These are phyloP conservation scores for Aldrovandia affinis DNA, from an alignment of 2,797 vertebrate genomes.

Conservation along the genomic window DNA sequence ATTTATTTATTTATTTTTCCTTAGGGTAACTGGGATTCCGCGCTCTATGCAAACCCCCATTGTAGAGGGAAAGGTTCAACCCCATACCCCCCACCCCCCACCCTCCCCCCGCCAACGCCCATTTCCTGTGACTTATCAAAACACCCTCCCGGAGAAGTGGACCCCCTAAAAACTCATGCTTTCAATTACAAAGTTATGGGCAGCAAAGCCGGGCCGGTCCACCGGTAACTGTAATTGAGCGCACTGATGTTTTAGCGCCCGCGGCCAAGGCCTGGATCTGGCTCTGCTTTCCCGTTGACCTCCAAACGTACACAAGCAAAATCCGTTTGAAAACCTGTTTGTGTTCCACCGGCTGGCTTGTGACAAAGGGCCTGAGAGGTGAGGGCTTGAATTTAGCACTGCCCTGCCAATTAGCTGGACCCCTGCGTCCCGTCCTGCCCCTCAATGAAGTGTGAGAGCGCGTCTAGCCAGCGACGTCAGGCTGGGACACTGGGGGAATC, in stretches of 20 bases:
- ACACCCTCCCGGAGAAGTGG: conserved; percentile 34
- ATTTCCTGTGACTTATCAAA: conserved; percentile 43
- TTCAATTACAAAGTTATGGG: conserved; percentile 45
- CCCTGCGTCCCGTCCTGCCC: not conserved
- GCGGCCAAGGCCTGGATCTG: conserved; percentile 41
- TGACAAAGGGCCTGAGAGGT: conserved; percentile 13
- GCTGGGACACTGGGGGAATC: not conserved
- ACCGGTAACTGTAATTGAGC: conserved; percentile 39
- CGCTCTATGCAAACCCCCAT: not conserved
- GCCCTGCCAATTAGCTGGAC: conserved; percentile 20
- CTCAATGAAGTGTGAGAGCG: conserved; percentile 18
- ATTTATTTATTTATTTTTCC: not conserved
- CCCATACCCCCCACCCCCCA: not conserved
- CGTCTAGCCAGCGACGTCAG: conserved; percentile 20
- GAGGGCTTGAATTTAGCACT: conserved; percentile 9
- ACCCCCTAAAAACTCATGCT: conserved; percentile 42
- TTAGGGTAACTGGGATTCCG: conserved; percentile 5
- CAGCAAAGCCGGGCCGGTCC: conserved; percentile 29
- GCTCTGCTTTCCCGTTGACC: conserved; percentile 41
- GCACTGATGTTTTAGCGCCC: conserved; percentile 47
- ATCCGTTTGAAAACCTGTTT: conserved; percentile 27
- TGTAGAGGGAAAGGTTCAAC: conserved; percentile 6
- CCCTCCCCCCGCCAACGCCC: conserved; percentile 22
- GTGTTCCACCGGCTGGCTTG: conserved; percentile 18
- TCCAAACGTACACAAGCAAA: conserved; percentile 31